phyloP scores from a whole-genome alignment of 2,113 vertebrate genomes.

The Phalacrocorax brasilianus region DNA sequence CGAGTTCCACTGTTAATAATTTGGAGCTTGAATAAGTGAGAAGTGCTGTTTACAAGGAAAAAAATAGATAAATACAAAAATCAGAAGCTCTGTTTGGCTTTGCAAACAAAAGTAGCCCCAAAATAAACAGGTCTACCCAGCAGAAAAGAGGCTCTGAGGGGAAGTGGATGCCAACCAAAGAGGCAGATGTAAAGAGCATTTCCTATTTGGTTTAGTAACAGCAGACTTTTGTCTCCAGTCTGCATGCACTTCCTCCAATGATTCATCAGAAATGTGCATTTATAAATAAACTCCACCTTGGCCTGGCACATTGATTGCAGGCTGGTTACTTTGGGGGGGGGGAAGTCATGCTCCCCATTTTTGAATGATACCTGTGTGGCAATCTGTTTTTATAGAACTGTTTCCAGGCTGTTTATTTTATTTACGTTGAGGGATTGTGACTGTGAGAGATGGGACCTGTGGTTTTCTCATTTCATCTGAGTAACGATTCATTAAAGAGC shows the following conservation, averaged over 20 bases:
- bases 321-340: not conserved
- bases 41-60: constrained; percentile 65
- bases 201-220: constrained; percentile 74
- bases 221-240: constrained; percentile 81
- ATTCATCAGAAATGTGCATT: constrained; percentile 75
- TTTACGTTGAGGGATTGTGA: constrained; percentile 15
- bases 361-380: constrained; percentile 18
- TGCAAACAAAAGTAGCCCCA: constrained; percentile 64
- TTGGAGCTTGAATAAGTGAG: not conserved
- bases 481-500: not conserved
- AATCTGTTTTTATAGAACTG: not conserved
- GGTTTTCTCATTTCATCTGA: constrained; percentile 29
- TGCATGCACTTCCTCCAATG: constrained; percentile 73
- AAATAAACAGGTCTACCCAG: constrained; percentile 49
- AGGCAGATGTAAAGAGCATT: constrained; percentile 72
- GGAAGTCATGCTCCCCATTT: not conserved
- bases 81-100: constrained; percentile 60
- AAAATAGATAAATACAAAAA: constrained; percentile 6
- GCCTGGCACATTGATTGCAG: constrained; percentile 10
- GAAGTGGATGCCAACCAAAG: constrained; percentile 71
- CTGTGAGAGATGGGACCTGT: not conserved
- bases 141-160: constrained; percentile 21
- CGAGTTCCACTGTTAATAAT: constrained; percentile 47
- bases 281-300: constrained; percentile 78
- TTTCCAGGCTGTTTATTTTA: constrained; percentile 21